A percentile compares a stretch with the other conserved stretches of the same genome.
These are phyloP conservation scores for Lithophane leautieri DNA, from an alignment of 2,888 invertebrate species.

Conservation along the genomic window DNA sequence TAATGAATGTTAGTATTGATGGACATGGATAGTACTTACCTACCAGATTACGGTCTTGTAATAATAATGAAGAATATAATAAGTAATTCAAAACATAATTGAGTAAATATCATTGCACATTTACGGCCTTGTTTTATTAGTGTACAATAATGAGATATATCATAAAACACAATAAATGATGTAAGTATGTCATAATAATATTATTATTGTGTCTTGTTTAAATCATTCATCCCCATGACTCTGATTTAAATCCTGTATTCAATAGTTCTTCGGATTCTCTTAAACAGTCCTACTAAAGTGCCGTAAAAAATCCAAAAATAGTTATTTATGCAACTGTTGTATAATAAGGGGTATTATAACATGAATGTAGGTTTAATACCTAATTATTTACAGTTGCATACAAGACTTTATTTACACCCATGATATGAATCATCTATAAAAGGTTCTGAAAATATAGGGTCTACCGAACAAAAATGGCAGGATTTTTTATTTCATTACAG, in stretches of 20 bases:
- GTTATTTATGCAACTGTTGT: no score
- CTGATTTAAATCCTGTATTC: conserved; percentile 18
- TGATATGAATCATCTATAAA: no score
- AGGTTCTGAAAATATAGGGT: no score
- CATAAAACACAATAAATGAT: background rate
- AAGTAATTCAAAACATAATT: background rate
- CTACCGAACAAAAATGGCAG: no score
- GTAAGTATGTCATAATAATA: background rate
- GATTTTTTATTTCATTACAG: no score
- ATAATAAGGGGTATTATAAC: no score
- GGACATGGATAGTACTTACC: background rate
- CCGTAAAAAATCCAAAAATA: background rate
- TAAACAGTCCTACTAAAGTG: background rate
- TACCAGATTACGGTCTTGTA: background rate
- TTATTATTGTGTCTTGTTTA: background rate
- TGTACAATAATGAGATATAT: background rate
- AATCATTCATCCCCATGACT: conserved; percentile 8
- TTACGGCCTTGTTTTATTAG: background rate
- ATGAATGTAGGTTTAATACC: no score
- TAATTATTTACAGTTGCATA: no score
- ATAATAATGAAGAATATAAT: background rate
- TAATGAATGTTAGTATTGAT: background rate
- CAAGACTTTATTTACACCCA: no score
- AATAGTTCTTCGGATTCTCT: background rate
- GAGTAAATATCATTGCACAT: background rate